A percentile compares a stretch with the other conserved stretches of the same genome.
Conservation (phyloP, 2,113 vertebrate species). For the Hydrochoerus hydrochaeris region DNA sequence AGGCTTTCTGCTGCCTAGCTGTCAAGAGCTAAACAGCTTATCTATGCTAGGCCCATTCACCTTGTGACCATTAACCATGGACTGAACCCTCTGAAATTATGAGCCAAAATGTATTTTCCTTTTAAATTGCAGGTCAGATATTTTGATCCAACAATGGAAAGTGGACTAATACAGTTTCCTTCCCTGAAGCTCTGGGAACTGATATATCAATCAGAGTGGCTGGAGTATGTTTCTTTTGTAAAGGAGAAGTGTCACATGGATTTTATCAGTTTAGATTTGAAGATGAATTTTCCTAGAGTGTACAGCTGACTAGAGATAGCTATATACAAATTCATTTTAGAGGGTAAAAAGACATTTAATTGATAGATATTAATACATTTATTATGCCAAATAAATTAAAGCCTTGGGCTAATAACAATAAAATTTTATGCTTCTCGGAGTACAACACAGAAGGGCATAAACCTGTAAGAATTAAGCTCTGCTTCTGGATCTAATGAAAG, state of each 20-base stretch:
- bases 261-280: neutral
- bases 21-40: neutral
- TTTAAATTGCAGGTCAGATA: neutral
- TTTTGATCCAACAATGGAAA: neutral
- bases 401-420: neutral
- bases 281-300: neutral
- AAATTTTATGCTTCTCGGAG: constrained; percentile 9
- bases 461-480: neutral
- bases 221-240: neutral
- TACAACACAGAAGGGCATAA: neutral
- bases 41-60: neutral
- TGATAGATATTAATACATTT: neutral
- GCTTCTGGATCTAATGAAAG: constrained; percentile 2
- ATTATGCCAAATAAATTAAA: constrained; percentile 56
- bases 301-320: neutral
- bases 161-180: neutral
- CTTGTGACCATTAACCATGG: neutral
- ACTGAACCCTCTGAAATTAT: neutral
- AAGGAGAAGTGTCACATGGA: neutral
- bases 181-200: neutral
- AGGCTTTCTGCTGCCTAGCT: neutral
- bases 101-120: neutral
- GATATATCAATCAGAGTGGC: neutral
- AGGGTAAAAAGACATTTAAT: constrained; percentile 7
- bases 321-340: neutral